A percentile compares a stretch with the other conserved stretches of the same genome.
Evolutionary conservation across 1,140 invertebrate genomes (phyloP).

Genomic region (Rhizoglyphus robini): DNA sequence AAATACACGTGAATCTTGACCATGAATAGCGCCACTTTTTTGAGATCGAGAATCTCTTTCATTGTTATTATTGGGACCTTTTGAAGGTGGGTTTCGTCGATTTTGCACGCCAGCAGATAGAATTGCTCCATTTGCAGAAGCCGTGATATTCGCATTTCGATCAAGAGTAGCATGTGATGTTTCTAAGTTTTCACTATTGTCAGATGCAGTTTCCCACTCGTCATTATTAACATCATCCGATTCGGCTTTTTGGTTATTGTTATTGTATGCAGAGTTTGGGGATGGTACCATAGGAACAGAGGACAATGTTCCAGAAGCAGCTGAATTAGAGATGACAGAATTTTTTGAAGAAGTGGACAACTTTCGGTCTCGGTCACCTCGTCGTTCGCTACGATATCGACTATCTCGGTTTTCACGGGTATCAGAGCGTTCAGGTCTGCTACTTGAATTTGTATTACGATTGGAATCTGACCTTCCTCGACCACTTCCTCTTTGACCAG

Average conservation of each 20-base stretch:
- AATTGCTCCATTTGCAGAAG: not conserved
- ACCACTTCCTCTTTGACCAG: not conserved
- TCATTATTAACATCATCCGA: conserved; percentile 40
- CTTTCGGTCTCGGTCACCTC: not conserved
- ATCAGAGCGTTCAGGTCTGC: not conserved
- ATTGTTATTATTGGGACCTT: not conserved
- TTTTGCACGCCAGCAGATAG: conserved; percentile 27
- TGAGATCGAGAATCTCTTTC: not conserved
- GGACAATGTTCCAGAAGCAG: not conserved
- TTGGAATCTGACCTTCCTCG: not conserved
- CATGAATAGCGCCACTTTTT: not conserved
- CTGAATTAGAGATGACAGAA: not conserved
- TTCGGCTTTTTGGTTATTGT: conserved; percentile 29
- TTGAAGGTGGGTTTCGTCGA: conserved; percentile 28
- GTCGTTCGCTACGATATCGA: not conserved
- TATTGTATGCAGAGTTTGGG: too few relatives aligned
- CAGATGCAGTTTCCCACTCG: conserved; percentile 48
- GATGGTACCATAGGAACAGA: not conserved
- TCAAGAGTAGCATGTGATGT: too few relatives aligned
- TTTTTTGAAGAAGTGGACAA: not conserved
- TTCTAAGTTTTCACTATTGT: conserved; percentile 41
- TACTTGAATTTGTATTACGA: too few relatives aligned
- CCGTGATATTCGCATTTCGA: conserved; percentile 26
- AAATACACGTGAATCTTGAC: too few relatives aligned
- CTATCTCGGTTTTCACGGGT: not conserved